Conservation (phyloP, 2,888 invertebrate genomes). For the Seladonia tumulorum region DNA sequence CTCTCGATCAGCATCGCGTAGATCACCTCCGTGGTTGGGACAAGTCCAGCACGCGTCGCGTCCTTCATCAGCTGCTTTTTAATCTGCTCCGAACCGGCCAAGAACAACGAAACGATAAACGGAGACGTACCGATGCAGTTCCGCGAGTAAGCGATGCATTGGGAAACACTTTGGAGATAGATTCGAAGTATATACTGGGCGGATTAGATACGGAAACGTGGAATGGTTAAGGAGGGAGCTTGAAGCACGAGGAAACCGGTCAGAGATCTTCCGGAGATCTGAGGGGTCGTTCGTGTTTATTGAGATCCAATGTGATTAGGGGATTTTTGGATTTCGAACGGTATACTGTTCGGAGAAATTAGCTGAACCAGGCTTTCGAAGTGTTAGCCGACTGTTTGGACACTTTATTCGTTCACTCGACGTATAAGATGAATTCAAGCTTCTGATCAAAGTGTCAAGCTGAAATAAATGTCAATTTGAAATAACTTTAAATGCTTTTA, state of each 20-base stretch:
- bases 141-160: neutral
- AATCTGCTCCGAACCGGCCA: constrained; percentile 84
- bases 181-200: constrained; percentile 13
- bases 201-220: constrained; percentile 12
- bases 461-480: too few species aligned
- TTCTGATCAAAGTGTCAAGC: too few species aligned
- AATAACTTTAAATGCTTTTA: too few species aligned
- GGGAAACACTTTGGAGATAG: constrained; percentile 2
- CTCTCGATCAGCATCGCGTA: constrained; percentile 92
- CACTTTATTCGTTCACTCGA: too few species aligned
- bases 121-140: neutral
- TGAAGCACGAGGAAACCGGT: neutral
- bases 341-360: too few species aligned
- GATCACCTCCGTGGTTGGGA: constrained; percentile 89
- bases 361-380: too few species aligned
- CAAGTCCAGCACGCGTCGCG: constrained; percentile 86
- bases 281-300: neutral
- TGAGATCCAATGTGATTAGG: neutral
- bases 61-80: constrained; percentile 87
- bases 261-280: constrained; percentile 4
- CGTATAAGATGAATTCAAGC: too few species aligned
- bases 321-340: neutral
- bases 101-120: neutral
- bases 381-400: too few species aligned
- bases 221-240: neutral